phyloP scores from a whole-genome alignment of 2,113 vertebrate genomes.

The Climacteris rufus region DNA sequence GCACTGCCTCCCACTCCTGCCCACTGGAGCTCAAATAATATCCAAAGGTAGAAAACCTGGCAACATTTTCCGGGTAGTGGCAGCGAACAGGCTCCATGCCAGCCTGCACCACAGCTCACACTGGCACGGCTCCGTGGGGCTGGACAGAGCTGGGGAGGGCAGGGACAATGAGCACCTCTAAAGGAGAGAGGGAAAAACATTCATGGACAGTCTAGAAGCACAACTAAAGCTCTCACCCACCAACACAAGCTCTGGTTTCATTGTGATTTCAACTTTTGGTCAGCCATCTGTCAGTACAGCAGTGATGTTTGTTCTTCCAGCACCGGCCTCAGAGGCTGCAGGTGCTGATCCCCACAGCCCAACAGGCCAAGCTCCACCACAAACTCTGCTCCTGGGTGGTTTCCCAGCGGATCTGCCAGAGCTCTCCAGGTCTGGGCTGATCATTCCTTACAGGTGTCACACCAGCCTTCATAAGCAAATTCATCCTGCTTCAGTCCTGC shows the following conservation, averaged over 20 bases:
- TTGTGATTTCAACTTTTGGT: not conserved
- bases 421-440: not conserved
- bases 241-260: not conserved
- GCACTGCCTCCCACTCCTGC: not conserved
- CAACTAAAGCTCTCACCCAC: not conserved
- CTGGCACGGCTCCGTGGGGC: accelerated
- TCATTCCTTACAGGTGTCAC: not conserved
- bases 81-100: not conserved
- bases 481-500: not conserved
- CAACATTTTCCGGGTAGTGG: not conserved
- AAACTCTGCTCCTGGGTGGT: not conserved
- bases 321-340: not conserved
- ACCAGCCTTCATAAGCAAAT: not conserved
- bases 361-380: not conserved
- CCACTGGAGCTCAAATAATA: not conserved
- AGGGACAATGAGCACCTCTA: not conserved
- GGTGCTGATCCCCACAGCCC: not conserved
- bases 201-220: not conserved
- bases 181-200: not conserved
- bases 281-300: not conserved
- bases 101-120: not conserved
- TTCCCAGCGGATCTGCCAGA: not conserved
- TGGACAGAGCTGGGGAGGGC: not conserved
- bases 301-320: not conserved
- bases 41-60: not conserved